These are phyloP conservation scores for Linnaemya tessellans DNA, from an alignment of 2,888 invertebrate genomes.

Conservation along the genomic window DNA sequence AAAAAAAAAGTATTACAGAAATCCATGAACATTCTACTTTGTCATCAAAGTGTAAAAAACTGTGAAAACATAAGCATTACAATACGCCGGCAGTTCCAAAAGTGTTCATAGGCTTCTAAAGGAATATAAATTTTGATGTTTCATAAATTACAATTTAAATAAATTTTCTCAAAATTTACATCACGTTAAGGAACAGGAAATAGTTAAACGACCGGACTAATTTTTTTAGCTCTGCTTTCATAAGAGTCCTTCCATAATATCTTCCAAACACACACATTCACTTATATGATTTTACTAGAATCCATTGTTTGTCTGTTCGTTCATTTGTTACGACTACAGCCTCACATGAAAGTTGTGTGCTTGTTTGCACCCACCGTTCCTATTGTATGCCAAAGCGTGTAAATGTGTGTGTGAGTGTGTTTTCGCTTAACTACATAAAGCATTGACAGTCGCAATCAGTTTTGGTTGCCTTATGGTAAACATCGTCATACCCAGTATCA, in stretches of 20 bases:
- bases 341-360: not conserved
- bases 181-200: too few relatives aligned
- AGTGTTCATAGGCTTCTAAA: not conserved
- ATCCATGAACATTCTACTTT: constrained; percentile 62
- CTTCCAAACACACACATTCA: not conserved
- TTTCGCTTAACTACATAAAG: constrained; percentile 37
- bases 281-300: not conserved
- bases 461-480: constrained; percentile 54
- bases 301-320: constrained; percentile 21
- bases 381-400: constrained; percentile 6
- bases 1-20: constrained; percentile 30
- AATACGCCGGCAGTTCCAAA: constrained; percentile 3
- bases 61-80: not conserved
- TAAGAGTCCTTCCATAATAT: not conserved
- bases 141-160: too few relatives aligned
- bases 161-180: too few relatives aligned
- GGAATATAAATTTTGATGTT: not conserved
- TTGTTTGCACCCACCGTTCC: constrained; percentile 59
- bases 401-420: not conserved
- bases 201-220: too few relatives aligned
- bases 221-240: not conserved
- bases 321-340: not conserved
- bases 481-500: constrained; percentile 38
- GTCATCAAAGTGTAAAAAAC: constrained; percentile 48
- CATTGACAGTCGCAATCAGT: constrained; percentile 52